Conservation (phyloP, 2,888 invertebrate genomes). For the Oligia strigilis region DNA sequence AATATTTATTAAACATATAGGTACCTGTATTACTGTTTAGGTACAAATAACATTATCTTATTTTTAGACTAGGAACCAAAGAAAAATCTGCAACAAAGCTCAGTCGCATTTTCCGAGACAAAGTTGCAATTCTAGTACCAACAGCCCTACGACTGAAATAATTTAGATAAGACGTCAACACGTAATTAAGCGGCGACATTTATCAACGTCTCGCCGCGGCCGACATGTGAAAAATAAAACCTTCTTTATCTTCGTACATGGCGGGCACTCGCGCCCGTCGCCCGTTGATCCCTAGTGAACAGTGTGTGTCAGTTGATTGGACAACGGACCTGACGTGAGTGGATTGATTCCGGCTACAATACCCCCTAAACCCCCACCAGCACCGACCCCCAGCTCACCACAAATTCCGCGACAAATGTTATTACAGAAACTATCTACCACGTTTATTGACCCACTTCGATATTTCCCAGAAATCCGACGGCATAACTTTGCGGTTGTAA, state of each 20-base stretch:
- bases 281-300: conserved; percentile 85
- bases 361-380: conserved; percentile 57
- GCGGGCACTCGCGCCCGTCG: conserved; percentile 64
- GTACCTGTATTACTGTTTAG: not conserved
- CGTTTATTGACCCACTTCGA: conserved; percentile 81
- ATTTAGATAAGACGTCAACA: conserved; percentile 65
- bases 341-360: conserved; percentile 85
- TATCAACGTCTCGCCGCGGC: conserved; percentile 66
- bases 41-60: not conserved
- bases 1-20: not conserved
- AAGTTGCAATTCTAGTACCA: conserved; percentile 11
- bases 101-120: not conserved
- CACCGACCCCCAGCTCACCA: conserved; percentile 62
- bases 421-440: conserved; percentile 84
- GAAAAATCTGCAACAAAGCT: not conserved
- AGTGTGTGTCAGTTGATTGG: conserved; percentile 88
- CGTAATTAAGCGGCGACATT: conserved; percentile 70
- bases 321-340: conserved; percentile 87
- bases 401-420: conserved; percentile 84
- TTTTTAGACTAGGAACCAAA: not conserved
- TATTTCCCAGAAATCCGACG: conserved; percentile 70
- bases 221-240: conserved; percentile 70
- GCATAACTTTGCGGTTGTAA: conserved; percentile 68
- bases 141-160: conserved; percentile 48
- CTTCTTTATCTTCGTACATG: conserved; percentile 71